Conservation (phyloP, 64 coral and sea anemone species). For the Porites australiensis region DNA sequence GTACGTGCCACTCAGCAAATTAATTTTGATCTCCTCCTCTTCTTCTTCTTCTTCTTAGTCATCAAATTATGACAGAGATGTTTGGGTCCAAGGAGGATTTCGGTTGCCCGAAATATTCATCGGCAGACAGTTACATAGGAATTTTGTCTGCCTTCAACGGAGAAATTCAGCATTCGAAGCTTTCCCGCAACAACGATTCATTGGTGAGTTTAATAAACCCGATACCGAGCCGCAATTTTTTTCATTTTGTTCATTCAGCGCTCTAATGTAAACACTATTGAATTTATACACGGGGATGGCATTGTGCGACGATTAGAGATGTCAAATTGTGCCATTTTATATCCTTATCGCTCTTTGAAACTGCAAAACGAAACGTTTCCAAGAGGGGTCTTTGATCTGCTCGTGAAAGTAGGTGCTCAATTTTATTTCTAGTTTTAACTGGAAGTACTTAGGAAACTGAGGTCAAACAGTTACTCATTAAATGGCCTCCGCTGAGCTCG, state of each 20-base stretch:
- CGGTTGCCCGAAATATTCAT: constrained; percentile 37
- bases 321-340: constrained; percentile 65
- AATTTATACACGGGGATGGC: constrained; percentile 27
- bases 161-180: constrained; percentile 20
- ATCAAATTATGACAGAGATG: constrained; percentile 58
- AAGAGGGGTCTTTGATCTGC: background rate
- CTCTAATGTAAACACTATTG: constrained; percentile 55
- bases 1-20: constrained; percentile 38
- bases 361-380: background rate
- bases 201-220: constrained; percentile 20
- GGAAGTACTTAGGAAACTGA: background rate
- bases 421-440: background rate
- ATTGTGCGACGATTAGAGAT: constrained; percentile 50
- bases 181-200: constrained; percentile 9
- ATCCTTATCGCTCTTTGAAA: background rate
- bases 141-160: constrained; percentile 20
- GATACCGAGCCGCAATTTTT: constrained; percentile 31
- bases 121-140: constrained; percentile 33
- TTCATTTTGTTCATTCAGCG: background rate
- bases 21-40: constrained; percentile 51
- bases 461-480: background rate
- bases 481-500: background rate
- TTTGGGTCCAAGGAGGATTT: constrained; percentile 46
- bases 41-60: constrained; percentile 32
- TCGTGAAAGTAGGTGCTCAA: background rate